Base-by-base conservation (phyloP, 2,888 invertebrate species). In the Cryptophagus acutangulus region DNA sequence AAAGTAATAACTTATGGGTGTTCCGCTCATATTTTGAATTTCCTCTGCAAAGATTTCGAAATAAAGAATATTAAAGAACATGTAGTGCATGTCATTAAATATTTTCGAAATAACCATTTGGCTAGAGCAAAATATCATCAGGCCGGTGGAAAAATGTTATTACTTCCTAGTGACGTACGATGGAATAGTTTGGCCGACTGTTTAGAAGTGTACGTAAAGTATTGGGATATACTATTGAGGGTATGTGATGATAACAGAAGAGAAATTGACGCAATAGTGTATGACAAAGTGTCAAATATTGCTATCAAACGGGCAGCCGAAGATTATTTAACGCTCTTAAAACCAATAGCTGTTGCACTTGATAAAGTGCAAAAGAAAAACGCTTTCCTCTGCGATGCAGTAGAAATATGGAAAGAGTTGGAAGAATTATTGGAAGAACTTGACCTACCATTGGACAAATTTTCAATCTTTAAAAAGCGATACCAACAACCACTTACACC, bases 311-410 rank as follows among this genome's bases (percentile, higher is more conserved):
- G 29, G 15, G 18, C 14, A 2, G 40, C 33, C 1, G 24, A 42
- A 40, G 20, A 30, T 12, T 43, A 31, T 38, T 20, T 43, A n/a
- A 26, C 36, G 17, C 41, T 34, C 16, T 38, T 46, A 28, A 46
- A 46, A 38, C 24, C 31, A 29, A 47, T 38, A 28, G 15, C 43
- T 35, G 36, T 46, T 43, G 40, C 40, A 33, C 26, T 48, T 24
- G 43, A 43, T 43, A 47, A 8, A 24, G 31, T 41, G 33, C 34
- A 33, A 25, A 30, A 25, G 26, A 31, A 40, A 18, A 17, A 39
- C 36, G 41, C 28, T 26, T 41, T 38, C n/a, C 26, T 45, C 17
- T 36, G 39, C 14, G 40, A 47, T 33, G 45, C 41, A 12, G 42
- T 42, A 29, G 39, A 45, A 41, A 15, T 33, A 18, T 42, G 41